Conservation (phyloP, 1,140 invertebrate species). For the Euura lappo region DNA sequence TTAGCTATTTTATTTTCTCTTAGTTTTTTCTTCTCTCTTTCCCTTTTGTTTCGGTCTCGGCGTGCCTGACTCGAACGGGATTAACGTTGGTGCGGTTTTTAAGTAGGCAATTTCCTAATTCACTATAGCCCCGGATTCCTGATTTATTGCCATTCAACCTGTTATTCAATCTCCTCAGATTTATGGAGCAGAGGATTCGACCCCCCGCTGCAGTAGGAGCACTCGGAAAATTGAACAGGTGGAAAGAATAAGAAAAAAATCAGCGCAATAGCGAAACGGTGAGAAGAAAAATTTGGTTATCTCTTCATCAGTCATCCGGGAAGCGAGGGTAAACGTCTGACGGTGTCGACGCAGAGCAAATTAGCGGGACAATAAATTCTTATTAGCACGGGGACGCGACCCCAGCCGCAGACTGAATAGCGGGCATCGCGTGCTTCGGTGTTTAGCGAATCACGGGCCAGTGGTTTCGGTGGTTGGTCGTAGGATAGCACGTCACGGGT, state of each 20-base stretch:
- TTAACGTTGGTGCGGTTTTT: constrained; percentile 60
- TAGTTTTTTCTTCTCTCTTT: constrained; percentile 9
- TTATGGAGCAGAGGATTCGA: constrained; percentile 33
- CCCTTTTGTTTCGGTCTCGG: constrained; percentile 19
- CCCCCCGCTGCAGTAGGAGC: neutral
- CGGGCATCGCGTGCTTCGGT: constrained; percentile 3
- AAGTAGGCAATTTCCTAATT: constrained; percentile 61
- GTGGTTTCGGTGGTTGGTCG: constrained; percentile 2
- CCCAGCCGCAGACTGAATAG: constrained; percentile 3
- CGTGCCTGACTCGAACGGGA: constrained; percentile 33
- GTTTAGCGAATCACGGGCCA: neutral
- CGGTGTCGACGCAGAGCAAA: neutral
- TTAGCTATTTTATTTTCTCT: constrained; percentile 17
- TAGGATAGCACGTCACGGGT: neutral
- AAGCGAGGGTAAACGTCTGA: neutral
- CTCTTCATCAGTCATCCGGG: too few relatives aligned
- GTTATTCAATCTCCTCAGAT: constrained; percentile 47
- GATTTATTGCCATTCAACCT: constrained; percentile 52
- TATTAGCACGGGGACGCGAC: neutral
- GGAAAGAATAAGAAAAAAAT: too few relatives aligned
- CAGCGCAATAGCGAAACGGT: too few relatives aligned
- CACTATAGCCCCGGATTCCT: constrained; percentile 41
- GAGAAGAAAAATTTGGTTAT: too few relatives aligned
- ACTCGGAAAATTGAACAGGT: too few relatives aligned
- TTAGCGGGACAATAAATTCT: constrained; percentile 5